Base-by-base conservation (phyloP, 2,888 invertebrate genomes). In the Leptothorax acervorum region DNA sequence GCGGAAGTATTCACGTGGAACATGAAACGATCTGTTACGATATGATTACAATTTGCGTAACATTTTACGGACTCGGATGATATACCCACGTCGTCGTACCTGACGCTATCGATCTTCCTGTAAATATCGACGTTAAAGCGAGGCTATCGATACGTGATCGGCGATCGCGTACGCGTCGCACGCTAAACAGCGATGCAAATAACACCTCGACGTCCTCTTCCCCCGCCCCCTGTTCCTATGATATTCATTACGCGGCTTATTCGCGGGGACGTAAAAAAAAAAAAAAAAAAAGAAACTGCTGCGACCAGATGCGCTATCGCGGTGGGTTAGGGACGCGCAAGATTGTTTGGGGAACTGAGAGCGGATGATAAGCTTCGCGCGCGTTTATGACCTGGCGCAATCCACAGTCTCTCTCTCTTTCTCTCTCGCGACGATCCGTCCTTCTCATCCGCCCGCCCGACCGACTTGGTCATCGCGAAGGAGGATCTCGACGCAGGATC, bases 161-260 rank as follows among this genome's bases (percentile, higher is more conserved):
- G 23, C 23, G 23, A 23, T 23, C 23, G 23, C 28, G 28, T 28
- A 39, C 76, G 53, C 76, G 76, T 83, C 79, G 89, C 83, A 76
- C 71, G 60, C 65, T 76, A 85, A 89, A 85, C 75, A 73, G 75
- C 83, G 85, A 84, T 76, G 87, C 82, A 87, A 88, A 87, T 88
- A 87, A 85, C 84, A 85, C 79, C 78, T 39, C 75, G 66, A 76
- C 66, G 31, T 11, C 42, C 45, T 31, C 28, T 28, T 12, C 12
- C n/a, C 4, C 55, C 68, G 53, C 42, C n/a, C 35, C 18, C 12
- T 12, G 42, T 42, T 12, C 6, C 71, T 66, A 68, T 73, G 87
- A 75, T 86, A 74, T 68, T 86, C 74, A 81, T 89, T 88, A 87
- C 31, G 53, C 71, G 55, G 74, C 68, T 39, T 65, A 60, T 62